Evolutionary conservation across 2,113 vertebrate genomes (phyloP), one percentile per base, ranked within the genome.

Genomic region (Lagopus muta): DNA sequence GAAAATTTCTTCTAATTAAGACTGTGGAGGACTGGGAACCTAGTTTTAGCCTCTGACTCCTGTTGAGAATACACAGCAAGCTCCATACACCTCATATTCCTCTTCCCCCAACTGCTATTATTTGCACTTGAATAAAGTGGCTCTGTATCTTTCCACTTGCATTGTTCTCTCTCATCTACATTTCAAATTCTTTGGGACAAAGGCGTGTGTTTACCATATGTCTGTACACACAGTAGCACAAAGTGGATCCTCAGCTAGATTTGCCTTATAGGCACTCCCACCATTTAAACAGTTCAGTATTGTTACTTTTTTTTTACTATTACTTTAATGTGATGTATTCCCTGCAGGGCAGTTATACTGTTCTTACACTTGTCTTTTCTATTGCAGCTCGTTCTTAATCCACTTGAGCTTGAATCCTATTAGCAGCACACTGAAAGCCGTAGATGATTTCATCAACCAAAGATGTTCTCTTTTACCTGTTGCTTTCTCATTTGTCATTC

Each of bases 91-190:
- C 8, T 32, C 32, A 4, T 18, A 48, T 55, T 86, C 11, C 11
- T 8, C 10, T 16, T 47, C 4, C 12, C 4, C 3, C 2, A 81
- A 64, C 0, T 2, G 24, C 50, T 45, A 16, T 20, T n/a, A 45
- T 43, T 85, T 89, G 22, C 85, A 86, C 67, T 2, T 2, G 6
- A 5, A 45, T 70, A 85, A 80, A 38, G 2, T 17, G 2, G 1
- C 24, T 75, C 45, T 64, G 2, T 36, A 28, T 20, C 1, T 69
- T 82, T 76, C 45, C 7, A 87, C 8, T 7, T 32, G 4, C 30
- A 25, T 38, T 45, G 36, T 61, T 69, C 8, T 69, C 40, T 58
- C 27, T 13, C 47, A 48, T 0, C 1, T 64, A 73, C 16, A 82
- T 76, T 76, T 87, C 22, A 72, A 65, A 57, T 24, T 78, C 20